Conservation (phyloP, 2,113 vertebrate genomes). For the Psephotus haematonotus region DNA sequence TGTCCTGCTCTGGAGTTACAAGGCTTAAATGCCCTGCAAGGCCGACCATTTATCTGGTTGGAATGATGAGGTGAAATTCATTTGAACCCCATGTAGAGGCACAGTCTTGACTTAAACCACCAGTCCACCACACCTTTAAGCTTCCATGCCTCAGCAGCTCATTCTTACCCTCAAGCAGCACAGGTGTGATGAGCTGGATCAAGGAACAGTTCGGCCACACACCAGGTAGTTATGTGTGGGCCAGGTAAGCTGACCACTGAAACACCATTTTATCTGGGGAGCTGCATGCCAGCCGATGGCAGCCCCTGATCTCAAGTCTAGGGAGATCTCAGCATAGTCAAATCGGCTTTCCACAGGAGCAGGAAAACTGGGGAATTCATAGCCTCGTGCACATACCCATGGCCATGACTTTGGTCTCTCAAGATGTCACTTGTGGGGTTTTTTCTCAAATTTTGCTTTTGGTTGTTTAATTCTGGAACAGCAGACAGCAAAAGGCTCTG, state of each 20-base stretch:
- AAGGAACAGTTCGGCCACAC: neutral
- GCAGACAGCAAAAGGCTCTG: neutral
- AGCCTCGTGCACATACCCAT: fast-evolving
- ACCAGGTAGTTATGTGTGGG: neutral
- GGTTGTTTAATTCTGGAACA: neutral
- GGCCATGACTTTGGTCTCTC: neutral
- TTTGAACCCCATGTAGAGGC: neutral
- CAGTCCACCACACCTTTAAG: neutral
- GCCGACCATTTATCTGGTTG: neutral
- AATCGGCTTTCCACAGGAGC: neutral
- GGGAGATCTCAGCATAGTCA: neutral
- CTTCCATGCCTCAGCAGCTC: neutral
- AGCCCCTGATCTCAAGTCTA: neutral
- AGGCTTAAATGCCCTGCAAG: neutral
- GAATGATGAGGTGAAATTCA: neutral
- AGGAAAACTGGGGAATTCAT: neutral
- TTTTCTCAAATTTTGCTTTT: neutral
- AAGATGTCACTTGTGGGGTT: neutral
- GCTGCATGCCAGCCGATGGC: neutral
- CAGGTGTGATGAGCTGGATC: neutral
- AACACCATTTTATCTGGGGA: neutral
- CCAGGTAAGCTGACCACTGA: neutral
- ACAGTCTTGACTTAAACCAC: neutral
- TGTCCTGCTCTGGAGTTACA: neutral
- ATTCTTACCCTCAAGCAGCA: neutral